These are phyloP conservation scores for Andricus quercusramuli DNA, from an alignment of 2,888 invertebrate species.

Conservation along the genomic window DNA sequence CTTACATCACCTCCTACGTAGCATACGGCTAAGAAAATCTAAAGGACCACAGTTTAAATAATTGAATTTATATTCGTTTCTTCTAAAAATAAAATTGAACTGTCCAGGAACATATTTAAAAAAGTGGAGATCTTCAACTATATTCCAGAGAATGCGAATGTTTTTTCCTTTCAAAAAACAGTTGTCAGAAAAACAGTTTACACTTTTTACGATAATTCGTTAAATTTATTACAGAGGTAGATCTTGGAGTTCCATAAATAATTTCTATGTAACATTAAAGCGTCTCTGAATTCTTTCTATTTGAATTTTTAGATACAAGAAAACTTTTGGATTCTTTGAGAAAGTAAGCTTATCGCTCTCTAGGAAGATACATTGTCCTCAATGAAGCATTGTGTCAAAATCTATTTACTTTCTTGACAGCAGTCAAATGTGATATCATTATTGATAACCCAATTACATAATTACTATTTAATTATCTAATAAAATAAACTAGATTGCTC, in stretches of 20 bases:
- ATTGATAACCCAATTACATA: background rate
- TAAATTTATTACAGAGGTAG: background rate
- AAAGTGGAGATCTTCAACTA: too few species aligned
- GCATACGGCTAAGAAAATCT: too few species aligned
- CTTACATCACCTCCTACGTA: too few species aligned
- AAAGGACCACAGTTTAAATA: too few species aligned
- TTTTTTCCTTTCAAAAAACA: background rate
- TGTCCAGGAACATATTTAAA: too few species aligned
- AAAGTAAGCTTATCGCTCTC: background rate
- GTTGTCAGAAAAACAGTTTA: background rate
- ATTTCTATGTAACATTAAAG: slow-evolving; percentile 19
- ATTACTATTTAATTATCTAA: background rate
- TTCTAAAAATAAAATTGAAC: too few species aligned
- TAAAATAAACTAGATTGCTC: background rate
- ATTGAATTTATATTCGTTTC: too few species aligned
- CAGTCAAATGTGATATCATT: background rate
- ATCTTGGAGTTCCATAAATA: background rate
- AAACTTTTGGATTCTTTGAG: background rate
- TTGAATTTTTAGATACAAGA: background rate
- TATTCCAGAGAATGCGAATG: too few species aligned
- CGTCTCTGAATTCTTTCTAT: background rate
- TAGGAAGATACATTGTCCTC: background rate
- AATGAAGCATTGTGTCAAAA: background rate
- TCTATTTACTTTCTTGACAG: background rate
- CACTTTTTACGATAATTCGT: background rate